phyloP scores from a whole-genome alignment of 2,888 invertebrate genomes.

The Endotricha flammealis region DNA sequence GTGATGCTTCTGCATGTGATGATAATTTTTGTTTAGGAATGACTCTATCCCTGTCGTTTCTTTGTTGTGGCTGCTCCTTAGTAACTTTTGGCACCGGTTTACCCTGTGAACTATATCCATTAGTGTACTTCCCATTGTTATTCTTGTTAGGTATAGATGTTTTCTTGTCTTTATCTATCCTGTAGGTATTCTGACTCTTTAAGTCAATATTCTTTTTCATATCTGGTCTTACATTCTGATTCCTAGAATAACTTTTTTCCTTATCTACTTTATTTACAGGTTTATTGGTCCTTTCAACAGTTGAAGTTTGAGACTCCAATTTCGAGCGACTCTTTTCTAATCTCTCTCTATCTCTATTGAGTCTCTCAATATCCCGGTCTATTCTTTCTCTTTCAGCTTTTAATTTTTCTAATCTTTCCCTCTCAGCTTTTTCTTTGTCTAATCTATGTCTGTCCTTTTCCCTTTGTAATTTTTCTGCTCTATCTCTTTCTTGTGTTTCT shows the following conservation, averaged over 20 bases:
- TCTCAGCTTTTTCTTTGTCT: constrained; percentile 48
- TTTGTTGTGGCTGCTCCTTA: constrained; percentile 35
- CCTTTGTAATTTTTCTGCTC: constrained; percentile 14
- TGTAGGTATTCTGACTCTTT: constrained; percentile 67
- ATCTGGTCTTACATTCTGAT: constrained; percentile 31
- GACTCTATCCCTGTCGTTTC: constrained; percentile 42
- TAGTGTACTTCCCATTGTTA: constrained; percentile 40
- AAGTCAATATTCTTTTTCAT: constrained; percentile 63
- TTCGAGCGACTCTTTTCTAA: constrained; percentile 59
- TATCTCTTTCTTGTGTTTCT: constrained; percentile 26
- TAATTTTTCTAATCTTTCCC: constrained; percentile 55
- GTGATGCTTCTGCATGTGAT: constrained; percentile 27
- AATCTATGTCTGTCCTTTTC: constrained; percentile 32
- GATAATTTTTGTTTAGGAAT: constrained; percentile 35
- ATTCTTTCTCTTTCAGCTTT: constrained; percentile 65
- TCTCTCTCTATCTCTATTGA: constrained; percentile 57
- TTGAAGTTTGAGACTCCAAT: constrained; percentile 40
- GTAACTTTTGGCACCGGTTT: constrained; percentile 49
- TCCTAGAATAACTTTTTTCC: constrained; percentile 40
- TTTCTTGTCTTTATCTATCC: constrained; percentile 68
- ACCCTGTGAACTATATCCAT: constrained; percentile 48
- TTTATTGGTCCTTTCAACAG: constrained; percentile 36
- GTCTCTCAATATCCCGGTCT: constrained; percentile 60
- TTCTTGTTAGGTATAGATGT: constrained; percentile 36
- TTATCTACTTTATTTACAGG: constrained; percentile 44